Conservation (phyloP, 2,888 invertebrate species). For the Carcina quercana region DNA sequence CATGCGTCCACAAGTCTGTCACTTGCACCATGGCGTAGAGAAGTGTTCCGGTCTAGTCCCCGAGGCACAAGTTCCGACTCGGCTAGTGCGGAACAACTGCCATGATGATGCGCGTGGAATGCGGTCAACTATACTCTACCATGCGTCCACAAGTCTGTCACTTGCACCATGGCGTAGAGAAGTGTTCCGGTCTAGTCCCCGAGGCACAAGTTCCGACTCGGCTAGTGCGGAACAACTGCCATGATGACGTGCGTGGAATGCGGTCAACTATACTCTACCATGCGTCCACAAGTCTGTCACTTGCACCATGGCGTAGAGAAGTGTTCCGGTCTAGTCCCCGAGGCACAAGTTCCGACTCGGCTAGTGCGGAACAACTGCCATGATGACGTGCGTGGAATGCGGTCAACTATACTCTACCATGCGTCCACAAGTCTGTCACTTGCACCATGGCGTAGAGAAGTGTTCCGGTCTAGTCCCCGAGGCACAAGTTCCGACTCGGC, state of each 20-base stretch:
- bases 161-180: background rate
- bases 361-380: conserved; percentile 26
- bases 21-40: background rate
- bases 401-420: too few relatives aligned
- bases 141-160: too few relatives aligned
- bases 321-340: conserved; percentile 12
- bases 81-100: conserved; percentile 27
- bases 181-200: conserved; percentile 12
- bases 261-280: too few relatives aligned
- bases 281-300: too few relatives aligned
- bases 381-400: conserved; percentile 32
- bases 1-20: too few relatives aligned
- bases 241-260: conserved; percentile 32
- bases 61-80: conserved; percentile 22
- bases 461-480: conserved; percentile 13
- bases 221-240: conserved; percentile 27
- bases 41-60: conserved; percentile 11
- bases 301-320: background rate
- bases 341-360: conserved; percentile 23
- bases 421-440: too few relatives aligned
- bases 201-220: conserved; percentile 22
- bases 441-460: background rate
- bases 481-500: conserved; percentile 23
- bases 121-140: too few relatives aligned
- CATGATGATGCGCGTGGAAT: conserved; percentile 31